Percentiles rank a stretch among this genome's conserved stretches.
phyloP scores from a whole-genome alignment of 2,113 vertebrate genomes.

The Mustela nigripes region DNA sequence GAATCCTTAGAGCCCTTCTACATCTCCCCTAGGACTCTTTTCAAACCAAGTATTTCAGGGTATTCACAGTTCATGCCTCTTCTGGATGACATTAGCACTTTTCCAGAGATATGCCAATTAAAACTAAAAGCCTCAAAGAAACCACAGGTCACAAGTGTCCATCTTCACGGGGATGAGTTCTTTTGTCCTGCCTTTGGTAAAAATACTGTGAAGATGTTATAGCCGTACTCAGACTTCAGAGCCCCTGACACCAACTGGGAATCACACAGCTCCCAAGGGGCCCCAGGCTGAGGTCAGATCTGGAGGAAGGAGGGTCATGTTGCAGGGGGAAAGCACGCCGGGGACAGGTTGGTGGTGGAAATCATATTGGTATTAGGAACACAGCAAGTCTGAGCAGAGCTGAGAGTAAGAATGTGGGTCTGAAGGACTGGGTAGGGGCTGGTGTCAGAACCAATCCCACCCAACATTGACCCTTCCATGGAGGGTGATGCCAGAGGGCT shows the following conservation, averaged over 20 bases:
- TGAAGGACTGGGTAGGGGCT: background rate
- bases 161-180: background rate
- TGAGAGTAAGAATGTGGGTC: background rate
- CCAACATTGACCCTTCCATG: background rate
- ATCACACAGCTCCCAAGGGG: background rate
- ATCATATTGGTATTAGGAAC: background rate
- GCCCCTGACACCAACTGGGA: background rate
- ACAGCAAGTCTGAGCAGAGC: background rate
- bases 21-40: constrained; percentile 70
- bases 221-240: background rate
- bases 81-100: constrained; percentile 58
- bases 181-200: constrained; percentile 49
- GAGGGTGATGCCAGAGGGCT: background rate
- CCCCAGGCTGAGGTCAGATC: background rate
- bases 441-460: background rate
- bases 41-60: constrained; percentile 72
- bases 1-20: constrained; percentile 64
- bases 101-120: constrained; percentile 84
- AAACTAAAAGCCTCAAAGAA: constrained; percentile 68
- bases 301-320: background rate
- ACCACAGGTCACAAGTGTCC: background rate
- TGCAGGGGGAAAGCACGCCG: background rate
- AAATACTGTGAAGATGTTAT: background rate
- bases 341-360: background rate
- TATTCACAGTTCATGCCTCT: constrained; percentile 70